Percentiles rank a stretch among this genome's conserved stretches.
phyloP scores from a whole-genome alignment of 2,797 vertebrate genomes.

The Poeciliopsis infans region DNA sequence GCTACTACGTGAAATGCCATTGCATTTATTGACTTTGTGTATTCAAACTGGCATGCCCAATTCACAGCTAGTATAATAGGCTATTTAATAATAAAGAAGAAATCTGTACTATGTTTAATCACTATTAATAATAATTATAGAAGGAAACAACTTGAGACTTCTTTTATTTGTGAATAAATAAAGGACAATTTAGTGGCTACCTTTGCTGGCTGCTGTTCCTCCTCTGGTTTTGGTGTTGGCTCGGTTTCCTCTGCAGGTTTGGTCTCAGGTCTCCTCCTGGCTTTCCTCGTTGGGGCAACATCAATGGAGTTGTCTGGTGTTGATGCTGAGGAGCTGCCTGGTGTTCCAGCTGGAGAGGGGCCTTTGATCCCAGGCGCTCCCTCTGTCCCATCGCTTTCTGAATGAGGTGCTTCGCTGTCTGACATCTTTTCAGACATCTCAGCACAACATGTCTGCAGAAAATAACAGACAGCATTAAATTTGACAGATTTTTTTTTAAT shows the following conservation, averaged over 20 bases:
- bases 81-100: not conserved
- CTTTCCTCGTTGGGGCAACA: slow-evolving; percentile 78
- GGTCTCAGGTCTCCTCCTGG: slow-evolving; percentile 87
- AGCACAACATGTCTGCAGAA: slow-evolving; percentile 66
- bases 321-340: slow-evolving; percentile 14
- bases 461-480: not conserved
- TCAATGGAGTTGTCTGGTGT: slow-evolving; percentile 64
- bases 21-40: not conserved
- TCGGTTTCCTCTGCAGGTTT: slow-evolving; percentile 62
- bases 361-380: not conserved
- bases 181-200: slow-evolving; percentile 25
- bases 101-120: not conserved
- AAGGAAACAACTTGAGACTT: no score
- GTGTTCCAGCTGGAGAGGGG: slow-evolving; percentile 27
- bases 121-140: not conserved
- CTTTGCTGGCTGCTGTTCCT: slow-evolving; percentile 64
- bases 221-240: slow-evolving; percentile 54
- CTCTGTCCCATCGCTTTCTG: slow-evolving; percentile 32
- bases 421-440: slow-evolving; percentile 81
- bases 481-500: not conserved
- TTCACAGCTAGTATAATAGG: not conserved
- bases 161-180: no score
- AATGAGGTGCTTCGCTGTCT: slow-evolving; percentile 69
- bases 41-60: not conserved
- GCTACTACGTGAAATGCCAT: not conserved